A percentile compares a stretch with the other conserved stretches of the same genome.
Evolutionary conservation across 2,888 invertebrate genomes (phyloP).

Genomic region (Phorcus lineatus): DNA sequence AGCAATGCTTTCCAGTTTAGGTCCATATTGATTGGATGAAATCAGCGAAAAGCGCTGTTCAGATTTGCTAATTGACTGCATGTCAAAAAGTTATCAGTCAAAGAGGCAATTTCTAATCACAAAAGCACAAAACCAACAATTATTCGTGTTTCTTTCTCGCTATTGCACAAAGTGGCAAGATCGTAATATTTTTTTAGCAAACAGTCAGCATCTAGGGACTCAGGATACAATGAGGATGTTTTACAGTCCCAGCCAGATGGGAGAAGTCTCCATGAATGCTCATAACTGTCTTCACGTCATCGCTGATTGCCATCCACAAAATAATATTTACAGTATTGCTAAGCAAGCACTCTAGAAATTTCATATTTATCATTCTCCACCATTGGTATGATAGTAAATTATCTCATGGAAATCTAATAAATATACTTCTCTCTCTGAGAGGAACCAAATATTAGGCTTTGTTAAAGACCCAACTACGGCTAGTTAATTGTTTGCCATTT

Average conservation of each 20-base stretch:
- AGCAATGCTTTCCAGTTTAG: neutral
- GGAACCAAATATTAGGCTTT: neutral
- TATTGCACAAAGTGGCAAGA: neutral
- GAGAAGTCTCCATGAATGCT: neutral
- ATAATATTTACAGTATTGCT: neutral
- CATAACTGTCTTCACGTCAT: neutral
- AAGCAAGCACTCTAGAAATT: neutral
- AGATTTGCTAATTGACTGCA: slow-evolving; percentile 10
- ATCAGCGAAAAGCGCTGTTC: neutral
- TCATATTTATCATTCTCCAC: neutral
- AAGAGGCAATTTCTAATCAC: slow-evolving; percentile 15
- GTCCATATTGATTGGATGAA: neutral
- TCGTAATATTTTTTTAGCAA: neutral
- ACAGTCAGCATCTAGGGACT: neutral
- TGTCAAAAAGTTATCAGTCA: neutral
- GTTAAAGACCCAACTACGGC: neutral
- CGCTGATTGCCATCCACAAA: neutral
- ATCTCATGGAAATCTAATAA: slow-evolving; percentile 4
- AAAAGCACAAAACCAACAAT: slow-evolving; percentile 1
- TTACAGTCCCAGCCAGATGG: neutral
- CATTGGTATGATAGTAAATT: neutral
- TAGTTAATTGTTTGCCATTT: slow-evolving; percentile 4
- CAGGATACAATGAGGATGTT: neutral
- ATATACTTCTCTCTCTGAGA: neutral
- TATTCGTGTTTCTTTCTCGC: slow-evolving; percentile 7